phyloP scores from a whole-genome alignment of 2,113 vertebrate genomes.

The Anas platyrhynchos region DNA sequence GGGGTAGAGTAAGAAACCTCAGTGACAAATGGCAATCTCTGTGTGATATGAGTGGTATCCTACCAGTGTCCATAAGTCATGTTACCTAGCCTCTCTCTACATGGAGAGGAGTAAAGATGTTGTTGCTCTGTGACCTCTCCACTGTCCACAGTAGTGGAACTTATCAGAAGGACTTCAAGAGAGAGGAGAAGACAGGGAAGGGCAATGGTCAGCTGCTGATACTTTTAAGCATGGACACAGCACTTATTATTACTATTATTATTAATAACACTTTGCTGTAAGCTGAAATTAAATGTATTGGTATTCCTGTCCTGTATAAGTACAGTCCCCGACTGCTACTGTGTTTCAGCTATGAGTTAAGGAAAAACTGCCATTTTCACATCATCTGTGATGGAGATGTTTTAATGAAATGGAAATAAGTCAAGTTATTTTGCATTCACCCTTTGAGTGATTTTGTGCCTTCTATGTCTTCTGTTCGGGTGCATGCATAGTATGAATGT shows the following conservation, averaged over 20 bases:
- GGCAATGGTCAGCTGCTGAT: accelerated
- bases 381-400: background rate
- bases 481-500: background rate
- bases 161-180: background rate
- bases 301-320: accelerated
- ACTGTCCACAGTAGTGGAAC: background rate
- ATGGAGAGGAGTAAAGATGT: background rate
- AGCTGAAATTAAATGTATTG: background rate
- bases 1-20: background rate
- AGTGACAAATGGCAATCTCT: accelerated
- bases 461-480: background rate
- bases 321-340: background rate
- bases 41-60: background rate
- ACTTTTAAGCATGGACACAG: background rate
- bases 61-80: accelerated
- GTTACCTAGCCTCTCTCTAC: background rate
- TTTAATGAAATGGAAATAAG: background rate
- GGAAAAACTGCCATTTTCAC: background rate
- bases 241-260: background rate
- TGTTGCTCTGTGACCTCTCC: background rate
- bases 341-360: background rate
- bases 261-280: background rate
- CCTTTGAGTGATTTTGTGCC: background rate
- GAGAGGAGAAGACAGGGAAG: accelerated
- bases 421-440: background rate